Conservation (phyloP, 2,888 invertebrate species). For the Eugnorisma glareosa region DNA sequence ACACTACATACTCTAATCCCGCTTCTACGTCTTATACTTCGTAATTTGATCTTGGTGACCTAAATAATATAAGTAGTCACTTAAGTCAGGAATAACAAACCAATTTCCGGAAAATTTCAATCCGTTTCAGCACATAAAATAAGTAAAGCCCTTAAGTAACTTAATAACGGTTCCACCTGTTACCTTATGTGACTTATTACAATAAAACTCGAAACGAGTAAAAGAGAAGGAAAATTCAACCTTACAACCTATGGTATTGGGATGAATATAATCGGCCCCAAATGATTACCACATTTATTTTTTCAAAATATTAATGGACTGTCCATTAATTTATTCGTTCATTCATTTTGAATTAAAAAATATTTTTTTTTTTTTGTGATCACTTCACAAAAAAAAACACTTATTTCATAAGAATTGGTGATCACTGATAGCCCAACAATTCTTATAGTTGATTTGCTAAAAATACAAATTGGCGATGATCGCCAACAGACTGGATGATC, state of each 20-base stretch:
- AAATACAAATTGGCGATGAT: no score
- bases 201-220: not conserved
- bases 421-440: no score
- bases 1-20: not conserved
- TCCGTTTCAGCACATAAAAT: constrained; percentile 25
- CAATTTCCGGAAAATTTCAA: constrained; percentile 15
- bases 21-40: not conserved
- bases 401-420: no score
- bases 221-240: not conserved
- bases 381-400: no score
- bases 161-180: constrained; percentile 44
- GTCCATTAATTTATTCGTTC: no score
- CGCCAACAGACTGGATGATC: no score
- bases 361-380: no score
- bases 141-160: constrained; percentile 11
- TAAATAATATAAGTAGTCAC: not conserved
- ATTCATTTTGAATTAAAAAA: no score
- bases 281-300: not conserved
- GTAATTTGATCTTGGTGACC: not conserved
- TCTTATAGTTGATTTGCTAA: no score
- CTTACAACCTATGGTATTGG: not conserved
- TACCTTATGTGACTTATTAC: constrained; percentile 20
- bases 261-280: not conserved
- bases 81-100: not conserved
- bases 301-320: not conserved